Conservation (phyloP, 2,113 vertebrate species). For the Phocoena sinus region DNA sequence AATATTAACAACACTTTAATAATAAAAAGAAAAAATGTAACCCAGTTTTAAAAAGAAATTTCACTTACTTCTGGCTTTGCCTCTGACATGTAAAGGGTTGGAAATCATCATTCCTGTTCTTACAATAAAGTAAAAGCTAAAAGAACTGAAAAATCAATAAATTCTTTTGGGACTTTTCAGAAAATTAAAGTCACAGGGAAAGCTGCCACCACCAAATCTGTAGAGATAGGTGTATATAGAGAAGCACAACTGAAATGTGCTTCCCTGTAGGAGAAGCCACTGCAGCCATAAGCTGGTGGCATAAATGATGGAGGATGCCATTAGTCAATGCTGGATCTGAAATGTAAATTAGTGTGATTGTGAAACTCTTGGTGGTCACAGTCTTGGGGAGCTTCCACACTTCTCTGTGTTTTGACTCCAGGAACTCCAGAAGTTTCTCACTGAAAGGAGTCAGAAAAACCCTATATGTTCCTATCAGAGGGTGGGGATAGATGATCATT, state of each 20-base stretch:
- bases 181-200: neutral
- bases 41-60: neutral
- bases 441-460: neutral
- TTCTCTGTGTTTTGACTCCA: neutral
- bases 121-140: neutral
- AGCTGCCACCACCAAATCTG: neutral
- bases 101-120: neutral
- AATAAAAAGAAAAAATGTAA: neutral
- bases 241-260: neutral
- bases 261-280: neutral
- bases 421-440: neutral
- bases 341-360: neutral
- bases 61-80: neutral
- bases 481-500: neutral
- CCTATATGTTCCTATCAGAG: neutral
- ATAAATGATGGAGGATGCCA: neutral
- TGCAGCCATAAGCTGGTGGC: neutral
- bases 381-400: neutral
- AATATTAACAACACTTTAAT: neutral
- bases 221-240: neutral
- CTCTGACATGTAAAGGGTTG: neutral
- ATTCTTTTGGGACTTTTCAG: neutral
- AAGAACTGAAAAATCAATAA: neutral
- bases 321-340: neutral
- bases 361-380: neutral